phyloP scores from a whole-genome alignment of 1,140 invertebrate species.

The Hyposmocoma kahamanoa region DNA sequence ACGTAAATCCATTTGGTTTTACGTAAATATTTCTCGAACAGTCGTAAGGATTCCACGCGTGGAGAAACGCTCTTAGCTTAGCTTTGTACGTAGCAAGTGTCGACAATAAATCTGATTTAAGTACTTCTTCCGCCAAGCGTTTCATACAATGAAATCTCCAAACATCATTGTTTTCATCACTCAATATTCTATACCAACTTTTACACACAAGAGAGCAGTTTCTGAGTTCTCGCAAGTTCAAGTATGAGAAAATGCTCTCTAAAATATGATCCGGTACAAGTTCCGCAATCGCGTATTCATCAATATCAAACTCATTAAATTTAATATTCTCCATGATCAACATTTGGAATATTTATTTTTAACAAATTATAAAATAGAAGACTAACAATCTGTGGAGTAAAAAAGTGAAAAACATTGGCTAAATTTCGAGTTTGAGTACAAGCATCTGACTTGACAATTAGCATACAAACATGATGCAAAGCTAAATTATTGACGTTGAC shows the following conservation, averaged over 20 bases:
- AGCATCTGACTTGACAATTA: too few species aligned
- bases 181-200: slow-evolving; percentile 92
- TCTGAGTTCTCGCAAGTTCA: slow-evolving; percentile 88
- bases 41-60: slow-evolving; percentile 98
- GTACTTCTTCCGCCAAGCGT: slow-evolving; percentile 91
- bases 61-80: slow-evolving; percentile 94
- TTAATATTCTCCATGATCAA: too few species aligned
- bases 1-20: slow-evolving; percentile 97
- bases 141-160: slow-evolving; percentile 94
- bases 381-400: too few species aligned
- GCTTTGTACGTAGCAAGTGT: slow-evolving; percentile 94
- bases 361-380: too few species aligned
- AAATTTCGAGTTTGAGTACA: too few species aligned
- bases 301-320: slow-evolving; percentile 18
- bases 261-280: slow-evolving; percentile 81
- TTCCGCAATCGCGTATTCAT: slow-evolving; percentile 45
- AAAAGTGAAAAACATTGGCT: too few species aligned
- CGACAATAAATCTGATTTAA: slow-evolving; percentile 93
- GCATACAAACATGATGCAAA: too few species aligned
- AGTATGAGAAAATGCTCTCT: slow-evolving; percentile 95
- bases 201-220: slow-evolving; percentile 95
- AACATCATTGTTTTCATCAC: slow-evolving; percentile 95
- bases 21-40: slow-evolving; percentile 98
- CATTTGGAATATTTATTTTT: too few species aligned
- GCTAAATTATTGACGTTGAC: too few species aligned